These are phyloP conservation scores for Pheosia gnoma DNA, from an alignment of 2,888 invertebrate species.

Conservation along the genomic window DNA sequence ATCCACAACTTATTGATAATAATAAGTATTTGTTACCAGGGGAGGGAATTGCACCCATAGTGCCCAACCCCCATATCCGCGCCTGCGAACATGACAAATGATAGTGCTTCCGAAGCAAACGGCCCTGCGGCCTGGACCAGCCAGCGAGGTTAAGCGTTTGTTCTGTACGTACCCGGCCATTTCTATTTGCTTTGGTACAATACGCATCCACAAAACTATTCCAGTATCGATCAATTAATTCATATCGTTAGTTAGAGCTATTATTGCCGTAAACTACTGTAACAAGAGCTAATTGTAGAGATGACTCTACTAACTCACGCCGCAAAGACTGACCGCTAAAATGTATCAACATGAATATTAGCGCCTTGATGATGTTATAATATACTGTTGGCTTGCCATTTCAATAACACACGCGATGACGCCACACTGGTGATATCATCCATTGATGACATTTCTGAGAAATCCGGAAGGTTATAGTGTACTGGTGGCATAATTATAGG, in stretches of 20 bases:
- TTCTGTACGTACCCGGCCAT: not conserved
- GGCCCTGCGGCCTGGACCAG: too few species aligned
- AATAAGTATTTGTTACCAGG: too few species aligned
- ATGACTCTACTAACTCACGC: constrained; percentile 22
- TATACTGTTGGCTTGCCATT: constrained; percentile 10
- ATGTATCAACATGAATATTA: constrained; percentile 16
- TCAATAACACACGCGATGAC: constrained; percentile 32
- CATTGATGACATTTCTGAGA: constrained; percentile 28
- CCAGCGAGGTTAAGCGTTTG: too few species aligned
- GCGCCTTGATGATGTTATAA: constrained; percentile 5
- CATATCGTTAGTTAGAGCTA: constrained; percentile 6
- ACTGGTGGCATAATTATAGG: too few species aligned
- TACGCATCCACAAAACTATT: constrained; percentile 11
- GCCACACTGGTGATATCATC: constrained; percentile 40
- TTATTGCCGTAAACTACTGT: constrained; percentile 18
- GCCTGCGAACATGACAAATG: too few species aligned
- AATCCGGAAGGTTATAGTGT: constrained; percentile 8
- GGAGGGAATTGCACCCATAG: too few species aligned
- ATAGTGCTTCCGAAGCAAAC: too few species aligned
- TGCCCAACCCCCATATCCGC: too few species aligned
- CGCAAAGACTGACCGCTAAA: constrained; percentile 21
- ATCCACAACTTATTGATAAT: too few species aligned
- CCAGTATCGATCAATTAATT: constrained; percentile 17
- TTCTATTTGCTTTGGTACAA: not conserved
- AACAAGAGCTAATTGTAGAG: constrained; percentile 25